Evolutionary conservation across 2,113 vertebrate genomes (phyloP), one percentile per base, ranked within the genome.

Genomic region (Lepidothrix coronata): DNA sequence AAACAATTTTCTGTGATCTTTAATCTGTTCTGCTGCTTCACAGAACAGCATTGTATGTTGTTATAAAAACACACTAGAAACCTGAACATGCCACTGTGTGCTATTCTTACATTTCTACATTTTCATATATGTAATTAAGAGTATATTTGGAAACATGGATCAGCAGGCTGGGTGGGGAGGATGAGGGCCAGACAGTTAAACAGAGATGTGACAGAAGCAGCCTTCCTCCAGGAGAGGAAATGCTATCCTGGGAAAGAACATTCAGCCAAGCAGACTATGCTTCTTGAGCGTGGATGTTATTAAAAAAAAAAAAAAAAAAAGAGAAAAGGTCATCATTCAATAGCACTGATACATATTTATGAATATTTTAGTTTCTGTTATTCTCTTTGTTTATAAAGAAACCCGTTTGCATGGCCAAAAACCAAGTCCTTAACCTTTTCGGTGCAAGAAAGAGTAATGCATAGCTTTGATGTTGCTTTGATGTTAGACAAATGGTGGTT

Each of bases 211-310:
- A 92, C 83, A 85, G 73, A 76, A 85, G 68, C 75, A 58, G 66
- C 73, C 63, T 91, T 95, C 89, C 83, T 97, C 66, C 66, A 79
- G 92, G 62, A 94, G 75, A 93, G 87, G 89, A 97, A 97, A 94
- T 57, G 74, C 67, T 95, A 31, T 83, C 94, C 85, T 91, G 84
- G 79, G 88, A 72, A 91, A 94, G 89, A 90, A 35, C n/a, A 78
- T 35, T 66, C 49, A 79, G 62, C 37, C 78, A 73, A 71, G 76
- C 19, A 88, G 86, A 81, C 61, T 52, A 4, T 57, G 61, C 70
- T 92, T 57, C 85, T 87, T 59, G 82, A 95, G 54, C 76, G 21
- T 79, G 83, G 43, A 48, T 88, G 33, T 82, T 79, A 87, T 52
- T 91, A 28, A 30, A 14, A 24, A 31, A 43, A 75, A 80, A 31